These are phyloP conservation scores for Zoanthus solanderi DNA, from an alignment of 92 coral and sea anemone genomes.

Conservation along the genomic window DNA sequence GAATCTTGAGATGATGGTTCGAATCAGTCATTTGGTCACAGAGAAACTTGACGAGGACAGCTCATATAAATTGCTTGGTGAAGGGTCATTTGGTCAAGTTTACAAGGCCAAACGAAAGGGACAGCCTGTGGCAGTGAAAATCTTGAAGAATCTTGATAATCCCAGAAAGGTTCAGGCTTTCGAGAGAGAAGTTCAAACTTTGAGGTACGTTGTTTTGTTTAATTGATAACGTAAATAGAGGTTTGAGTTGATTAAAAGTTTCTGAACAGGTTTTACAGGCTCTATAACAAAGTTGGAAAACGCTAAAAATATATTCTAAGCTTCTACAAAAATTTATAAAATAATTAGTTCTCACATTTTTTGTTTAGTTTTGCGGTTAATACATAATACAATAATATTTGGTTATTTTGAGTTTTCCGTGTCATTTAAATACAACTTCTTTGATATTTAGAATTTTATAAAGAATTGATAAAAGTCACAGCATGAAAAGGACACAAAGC, in stretches of 20 bases:
- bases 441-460: no score
- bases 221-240: no score
- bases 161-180: slow-evolving; percentile 50
- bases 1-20: slow-evolving; percentile 54
- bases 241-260: no score
- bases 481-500: neutral
- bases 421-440: no score
- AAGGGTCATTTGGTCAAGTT: slow-evolving; percentile 70
- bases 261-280: no score
- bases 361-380: no score
- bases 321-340: no score
- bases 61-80: slow-evolving; percentile 59
- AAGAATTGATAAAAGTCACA: neutral
- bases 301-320: no score
- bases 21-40: slow-evolving; percentile 58
- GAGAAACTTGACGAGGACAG: slow-evolving; percentile 66
- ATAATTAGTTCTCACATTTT: no score
- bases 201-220: slow-evolving; percentile 39
- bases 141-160: slow-evolving; percentile 51
- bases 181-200: slow-evolving; percentile 67
- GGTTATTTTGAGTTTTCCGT: no score
- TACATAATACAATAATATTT: no score
- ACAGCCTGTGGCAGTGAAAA: slow-evolving; percentile 69
- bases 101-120: slow-evolving; percentile 63
- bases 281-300: no score